These are phyloP conservation scores for Helleia helle DNA, from an alignment of 2,888 invertebrate genomes.

Conservation along the genomic window DNA sequence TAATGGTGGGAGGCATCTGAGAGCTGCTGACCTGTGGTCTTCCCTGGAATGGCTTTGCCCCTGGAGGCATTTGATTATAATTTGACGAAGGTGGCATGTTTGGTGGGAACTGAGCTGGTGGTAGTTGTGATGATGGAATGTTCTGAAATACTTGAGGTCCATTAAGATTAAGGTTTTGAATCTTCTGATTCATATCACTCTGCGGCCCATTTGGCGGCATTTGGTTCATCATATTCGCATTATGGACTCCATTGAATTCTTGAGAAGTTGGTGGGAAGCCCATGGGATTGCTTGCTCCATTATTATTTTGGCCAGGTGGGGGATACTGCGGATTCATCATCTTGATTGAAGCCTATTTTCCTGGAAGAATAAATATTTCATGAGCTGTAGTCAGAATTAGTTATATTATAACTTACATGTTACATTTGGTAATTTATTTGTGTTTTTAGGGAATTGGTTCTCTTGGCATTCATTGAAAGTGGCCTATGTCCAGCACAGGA, in stretches of 20 bases:
- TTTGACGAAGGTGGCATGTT: slow-evolving; percentile 41
- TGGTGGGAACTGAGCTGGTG: slow-evolving; percentile 37
- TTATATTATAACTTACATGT: too few species aligned
- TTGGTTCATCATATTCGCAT: slow-evolving; percentile 49
- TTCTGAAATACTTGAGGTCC: slow-evolving; percentile 42
- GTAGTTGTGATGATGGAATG: slow-evolving; percentile 49
- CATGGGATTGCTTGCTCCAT: slow-evolving; percentile 52
- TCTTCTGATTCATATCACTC: slow-evolving; percentile 54
- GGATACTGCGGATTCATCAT: slow-evolving; percentile 69
- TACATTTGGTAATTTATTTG: too few species aligned
- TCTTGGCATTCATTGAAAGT: too few species aligned
- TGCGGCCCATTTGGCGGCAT: slow-evolving; percentile 43
- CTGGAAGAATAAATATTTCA: slow-evolving; percentile 15
- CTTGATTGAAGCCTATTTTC: slow-evolving; percentile 32
- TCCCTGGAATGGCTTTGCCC: slow-evolving; percentile 35
- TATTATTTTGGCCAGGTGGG: slow-evolving; percentile 63
- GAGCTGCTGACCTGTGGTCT: slow-evolving; percentile 34
- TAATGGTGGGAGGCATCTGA: slow-evolving; percentile 27
- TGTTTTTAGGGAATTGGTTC: too few species aligned
- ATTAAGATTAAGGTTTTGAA: slow-evolving; percentile 60
- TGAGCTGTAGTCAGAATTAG: too few species aligned
- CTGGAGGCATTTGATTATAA: slow-evolving; percentile 35
- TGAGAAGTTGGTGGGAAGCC: slow-evolving; percentile 47
- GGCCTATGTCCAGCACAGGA: too few species aligned
- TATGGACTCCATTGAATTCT: slow-evolving; percentile 56